These are phyloP conservation scores for Drosophila ironensis DNA, from an alignment of 1,140 invertebrate species.

Conservation along the genomic window DNA sequence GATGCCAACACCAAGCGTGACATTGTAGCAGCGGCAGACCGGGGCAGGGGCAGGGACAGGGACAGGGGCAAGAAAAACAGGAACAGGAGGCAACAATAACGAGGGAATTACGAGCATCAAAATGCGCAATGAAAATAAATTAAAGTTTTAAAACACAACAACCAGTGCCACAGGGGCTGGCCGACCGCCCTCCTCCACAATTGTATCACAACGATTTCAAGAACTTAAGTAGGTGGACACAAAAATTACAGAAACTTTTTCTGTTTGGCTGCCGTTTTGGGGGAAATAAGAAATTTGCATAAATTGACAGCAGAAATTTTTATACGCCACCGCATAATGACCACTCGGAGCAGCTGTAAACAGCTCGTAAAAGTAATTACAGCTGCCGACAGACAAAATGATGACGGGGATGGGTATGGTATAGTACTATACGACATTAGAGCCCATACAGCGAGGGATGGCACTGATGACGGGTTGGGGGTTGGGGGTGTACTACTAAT, in stretches of 20 bases:
- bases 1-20: constrained; percentile 72
- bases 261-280: background rate
- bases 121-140: constrained; percentile 82
- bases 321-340: constrained; percentile 66
- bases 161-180: constrained; percentile 10
- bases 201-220: constrained; percentile 34
- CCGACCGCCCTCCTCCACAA: constrained; percentile 1
- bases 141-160: constrained; percentile 72
- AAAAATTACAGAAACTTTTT: constrained; percentile 37
- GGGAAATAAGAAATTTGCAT: constrained; percentile 76
- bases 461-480: constrained; percentile 1
- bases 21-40: constrained; percentile 46
- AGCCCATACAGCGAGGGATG: background rate
- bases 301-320: constrained; percentile 73
- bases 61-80: constrained; percentile 3
- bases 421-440: too few species aligned
- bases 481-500: constrained; percentile 50
- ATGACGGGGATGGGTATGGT: background rate
- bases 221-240: constrained; percentile 69
- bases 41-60: background rate
- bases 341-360: constrained; percentile 79
- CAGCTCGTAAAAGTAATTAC: constrained; percentile 81
- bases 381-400: constrained; percentile 19
- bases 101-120: constrained; percentile 79
- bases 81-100: constrained; percentile 76